Evolutionary conservation across 2,113 vertebrate genomes (phyloP).

Genomic region (Erpornis zantholeuca): DNA sequence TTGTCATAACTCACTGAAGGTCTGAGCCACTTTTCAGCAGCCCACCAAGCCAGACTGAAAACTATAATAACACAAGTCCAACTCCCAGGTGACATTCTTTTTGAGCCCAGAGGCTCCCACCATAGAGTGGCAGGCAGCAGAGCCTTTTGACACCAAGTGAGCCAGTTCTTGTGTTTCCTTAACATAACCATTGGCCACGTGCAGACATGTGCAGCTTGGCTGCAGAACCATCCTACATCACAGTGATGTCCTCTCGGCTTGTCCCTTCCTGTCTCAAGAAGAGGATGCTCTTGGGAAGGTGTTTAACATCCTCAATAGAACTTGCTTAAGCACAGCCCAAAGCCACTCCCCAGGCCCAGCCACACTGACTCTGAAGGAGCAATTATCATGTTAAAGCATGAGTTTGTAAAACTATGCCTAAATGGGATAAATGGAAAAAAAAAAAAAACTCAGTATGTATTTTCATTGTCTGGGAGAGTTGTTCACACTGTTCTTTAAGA

Average conservation of each 20-base stretch:
- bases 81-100: neutral
- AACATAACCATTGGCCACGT: accelerated
- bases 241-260: neutral
- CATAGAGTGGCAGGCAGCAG: neutral
- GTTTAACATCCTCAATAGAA: neutral
- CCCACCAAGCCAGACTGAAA: neutral
- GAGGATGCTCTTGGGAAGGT: neutral
- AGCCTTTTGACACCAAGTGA: neutral
- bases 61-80: neutral
- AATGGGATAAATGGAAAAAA: neutral
- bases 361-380: neutral
- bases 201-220: accelerated
- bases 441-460: neutral
- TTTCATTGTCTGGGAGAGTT: neutral
- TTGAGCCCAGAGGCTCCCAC: neutral
- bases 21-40: slow-evolving; percentile 25
- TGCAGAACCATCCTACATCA: neutral
- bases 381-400: neutral
- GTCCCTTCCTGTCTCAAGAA: neutral
- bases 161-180: neutral
- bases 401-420: neutral
- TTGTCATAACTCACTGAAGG: slow-evolving; percentile 13
- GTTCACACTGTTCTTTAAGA: neutral
- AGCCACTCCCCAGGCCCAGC: neutral
- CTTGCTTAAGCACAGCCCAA: neutral